phyloP scores from a whole-genome alignment of 2,113 vertebrate genomes.

The Prionailurus viverrinus region DNA sequence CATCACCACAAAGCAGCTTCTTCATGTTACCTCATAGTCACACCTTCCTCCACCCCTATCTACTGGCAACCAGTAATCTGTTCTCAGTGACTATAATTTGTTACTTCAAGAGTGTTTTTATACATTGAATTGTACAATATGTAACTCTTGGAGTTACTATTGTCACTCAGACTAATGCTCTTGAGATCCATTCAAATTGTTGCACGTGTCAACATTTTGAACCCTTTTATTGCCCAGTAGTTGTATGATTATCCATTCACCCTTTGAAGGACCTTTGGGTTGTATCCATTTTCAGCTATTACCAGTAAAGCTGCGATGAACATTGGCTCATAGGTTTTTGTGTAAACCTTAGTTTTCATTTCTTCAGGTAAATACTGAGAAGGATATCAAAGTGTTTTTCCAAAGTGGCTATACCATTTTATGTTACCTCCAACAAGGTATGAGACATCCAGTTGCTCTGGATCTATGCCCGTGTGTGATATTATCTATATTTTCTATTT shows the following conservation, averaged over 20 bases:
- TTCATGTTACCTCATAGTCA: neutral
- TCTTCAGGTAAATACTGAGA: neutral
- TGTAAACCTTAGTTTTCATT: neutral
- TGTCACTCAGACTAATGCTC: neutral
- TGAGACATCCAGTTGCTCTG: neutral
- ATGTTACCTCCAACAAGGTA: neutral
- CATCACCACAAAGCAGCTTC: neutral
- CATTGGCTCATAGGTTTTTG: neutral
- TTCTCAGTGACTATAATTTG: constrained; percentile 19
- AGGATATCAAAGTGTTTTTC: neutral
- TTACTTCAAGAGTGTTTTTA: constrained; percentile 30
- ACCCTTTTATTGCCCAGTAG: neutral
- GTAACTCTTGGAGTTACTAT: neutral
- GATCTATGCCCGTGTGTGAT: neutral
- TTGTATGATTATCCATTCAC: neutral
- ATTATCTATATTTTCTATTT: neutral
- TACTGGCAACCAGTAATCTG: neutral
- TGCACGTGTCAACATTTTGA: neutral
- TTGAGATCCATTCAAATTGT: neutral
- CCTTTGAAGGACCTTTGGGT: neutral
- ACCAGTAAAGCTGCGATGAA: neutral
- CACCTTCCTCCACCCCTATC: neutral
- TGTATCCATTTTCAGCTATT: constrained; percentile 24
- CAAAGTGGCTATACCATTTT: neutral
- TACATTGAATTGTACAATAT: neutral